Conservation (phyloP, 1,140 invertebrate species). For the Panulirus ornatus region DNA sequence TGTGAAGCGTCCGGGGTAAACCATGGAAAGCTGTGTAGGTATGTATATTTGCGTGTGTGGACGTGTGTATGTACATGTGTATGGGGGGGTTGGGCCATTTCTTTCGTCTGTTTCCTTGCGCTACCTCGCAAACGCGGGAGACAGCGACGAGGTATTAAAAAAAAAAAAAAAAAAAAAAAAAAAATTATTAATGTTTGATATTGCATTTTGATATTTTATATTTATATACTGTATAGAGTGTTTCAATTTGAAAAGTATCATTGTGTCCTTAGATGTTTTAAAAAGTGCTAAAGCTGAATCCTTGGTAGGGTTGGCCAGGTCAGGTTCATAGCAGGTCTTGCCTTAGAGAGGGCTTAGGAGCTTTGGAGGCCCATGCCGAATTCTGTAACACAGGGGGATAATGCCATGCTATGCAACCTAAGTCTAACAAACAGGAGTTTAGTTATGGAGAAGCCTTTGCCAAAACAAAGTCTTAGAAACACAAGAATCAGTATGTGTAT, state of each 20-base stretch:
- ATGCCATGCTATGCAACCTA: constrained; percentile 48
- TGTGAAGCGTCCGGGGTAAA: too few relatives aligned
- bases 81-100: too few relatives aligned
- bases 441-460: constrained; percentile 4
- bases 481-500: constrained; percentile 34
- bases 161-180: too few relatives aligned
- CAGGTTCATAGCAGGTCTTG: constrained; percentile 50
- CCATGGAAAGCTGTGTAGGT: too few relatives aligned
- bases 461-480: constrained; percentile 25
- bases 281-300: constrained; percentile 27
- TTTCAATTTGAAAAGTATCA: constrained; percentile 13
- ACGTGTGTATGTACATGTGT: too few relatives aligned
- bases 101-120: too few relatives aligned
- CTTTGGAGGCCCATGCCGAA: constrained; percentile 26
- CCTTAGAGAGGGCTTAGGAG: constrained; percentile 36
- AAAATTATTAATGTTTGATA: constrained; percentile 46
- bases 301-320: constrained; percentile 34
- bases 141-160: too few relatives aligned
- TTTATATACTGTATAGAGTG: constrained; percentile 38
- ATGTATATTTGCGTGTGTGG: too few relatives aligned
- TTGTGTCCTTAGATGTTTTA: constrained; percentile 15
- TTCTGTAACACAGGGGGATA: constrained; percentile 32
- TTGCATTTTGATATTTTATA: constrained; percentile 41
- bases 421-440: constrained; percentile 5
- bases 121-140: too few relatives aligned